phyloP scores from a whole-genome alignment of 2,113 vertebrate species.

The Procavia capensis region DNA sequence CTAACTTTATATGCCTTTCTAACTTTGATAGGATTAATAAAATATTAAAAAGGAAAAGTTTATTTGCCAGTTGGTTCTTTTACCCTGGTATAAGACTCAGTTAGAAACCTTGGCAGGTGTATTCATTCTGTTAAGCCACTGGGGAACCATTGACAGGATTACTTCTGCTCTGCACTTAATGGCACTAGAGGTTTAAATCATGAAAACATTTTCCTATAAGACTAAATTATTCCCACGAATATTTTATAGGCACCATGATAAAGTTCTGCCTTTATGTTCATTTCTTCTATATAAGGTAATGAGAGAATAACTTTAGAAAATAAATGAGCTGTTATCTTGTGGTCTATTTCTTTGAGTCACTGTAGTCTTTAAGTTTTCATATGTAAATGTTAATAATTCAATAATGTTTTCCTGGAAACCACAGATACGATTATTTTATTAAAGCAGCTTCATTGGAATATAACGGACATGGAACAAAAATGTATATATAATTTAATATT shows the following conservation, averaged over 20 bases:
- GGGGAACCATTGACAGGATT: neutral
- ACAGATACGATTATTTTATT: neutral
- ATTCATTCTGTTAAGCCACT: neutral
- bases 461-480: neutral
- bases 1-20: neutral
- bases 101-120: neutral
- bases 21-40: neutral
- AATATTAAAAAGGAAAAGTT: neutral
- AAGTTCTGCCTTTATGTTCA: neutral
- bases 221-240: conserved; percentile 21
- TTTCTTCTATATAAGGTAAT: neutral
- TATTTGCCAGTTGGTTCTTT: neutral
- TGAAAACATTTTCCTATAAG: neutral
- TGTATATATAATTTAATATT: neutral
- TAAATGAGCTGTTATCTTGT: neutral
- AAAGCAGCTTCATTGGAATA: neutral
- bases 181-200: neutral
- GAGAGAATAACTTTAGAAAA: neutral
- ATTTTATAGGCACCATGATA: neutral
- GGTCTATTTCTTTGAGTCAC: neutral
- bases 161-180: neutral
- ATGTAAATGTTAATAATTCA: neutral
- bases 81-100: neutral
- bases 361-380: neutral
- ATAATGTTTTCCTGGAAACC: neutral